Base-by-base conservation (phyloP, 23 tunicate genomes). In the Trididemnum miniatum region DNA sequence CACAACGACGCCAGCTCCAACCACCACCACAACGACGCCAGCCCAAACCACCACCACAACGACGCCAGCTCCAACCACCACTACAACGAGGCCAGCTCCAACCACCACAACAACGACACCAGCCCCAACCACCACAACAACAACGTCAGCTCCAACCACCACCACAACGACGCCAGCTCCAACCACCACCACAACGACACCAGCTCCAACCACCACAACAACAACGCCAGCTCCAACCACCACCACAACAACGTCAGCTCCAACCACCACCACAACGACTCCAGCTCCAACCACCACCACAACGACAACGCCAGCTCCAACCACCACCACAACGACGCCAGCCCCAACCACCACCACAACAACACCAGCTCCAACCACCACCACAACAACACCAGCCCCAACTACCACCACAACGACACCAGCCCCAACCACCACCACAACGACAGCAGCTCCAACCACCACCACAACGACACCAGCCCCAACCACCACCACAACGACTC, bases 91-190 rank as follows among this genome's bases (percentile, higher is more conserved):
- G n/a, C n/a, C 67, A 51, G 28, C 82, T 26, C 31, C 82, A 1
- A 51, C 82, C 27, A 54, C 82, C 22, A 57, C 67, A 39, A 29
- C 82, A 27, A 50, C 82, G 3, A 54, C 66, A 78, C 25, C 82
- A 24, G 27, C 82, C 27, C 54, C 71, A 5, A 57, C 82, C 2
- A 54, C 84, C 24, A 64, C 73, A 1, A 34, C 84, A 1, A 63
- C 75, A 30, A 67, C n/a, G 32, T 30, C 75, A 3, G n/a, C 75
- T 30, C 31, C 38, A 25, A 78, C 82, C 18, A 54, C 35, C 26
- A 27, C 9, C 2, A 2, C 82, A 52, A 52, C 82, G 27, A 78
- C 82, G 27, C 31, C 75, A 71, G 30, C 26, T 71, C 15, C 76
- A 71, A 71, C 76, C 3, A 31, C 76, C 26, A 22, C 26, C n/a